Evolutionary conservation across 2,113 vertebrate species (phyloP).

Genomic region (Hassar affinis): DNA sequence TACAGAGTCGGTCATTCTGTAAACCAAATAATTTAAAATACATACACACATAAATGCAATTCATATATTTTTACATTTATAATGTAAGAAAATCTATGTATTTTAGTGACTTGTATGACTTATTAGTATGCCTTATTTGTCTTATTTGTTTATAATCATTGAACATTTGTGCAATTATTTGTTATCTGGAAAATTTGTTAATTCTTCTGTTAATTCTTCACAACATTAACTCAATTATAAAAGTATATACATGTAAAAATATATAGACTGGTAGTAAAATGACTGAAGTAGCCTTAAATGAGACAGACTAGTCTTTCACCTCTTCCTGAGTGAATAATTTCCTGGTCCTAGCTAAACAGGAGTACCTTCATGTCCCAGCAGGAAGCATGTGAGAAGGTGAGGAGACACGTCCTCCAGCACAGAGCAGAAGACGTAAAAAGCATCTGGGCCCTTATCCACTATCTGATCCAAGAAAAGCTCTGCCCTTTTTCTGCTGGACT

Average conservation of each 20-base stretch:
- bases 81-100: not conserved
- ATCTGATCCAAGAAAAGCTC: constrained; percentile 83
- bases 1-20: not conserved
- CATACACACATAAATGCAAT: not conserved
- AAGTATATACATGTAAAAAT: no score
- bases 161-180: not conserved
- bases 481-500: constrained; percentile 68
- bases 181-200: not conserved
- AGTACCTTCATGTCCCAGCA: constrained; percentile 86
- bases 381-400: constrained; percentile 83
- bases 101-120: not conserved
- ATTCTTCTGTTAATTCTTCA: not conserved
- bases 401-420: constrained; percentile 86
- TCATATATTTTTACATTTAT: no score
- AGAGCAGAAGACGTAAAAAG: constrained; percentile 82
- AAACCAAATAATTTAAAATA: not conserved
- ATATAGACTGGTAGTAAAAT: no score
- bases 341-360: not conserved
- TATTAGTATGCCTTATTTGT: not conserved
- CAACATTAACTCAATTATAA: not conserved
- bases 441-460: constrained; percentile 78
- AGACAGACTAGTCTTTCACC: not conserved
- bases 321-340: not conserved
- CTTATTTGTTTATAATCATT: not conserved
- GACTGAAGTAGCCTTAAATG: not conserved